These are phyloP conservation scores for Aplodontia rufa DNA, from an alignment of 2,113 vertebrate species.

Conservation along the genomic window DNA sequence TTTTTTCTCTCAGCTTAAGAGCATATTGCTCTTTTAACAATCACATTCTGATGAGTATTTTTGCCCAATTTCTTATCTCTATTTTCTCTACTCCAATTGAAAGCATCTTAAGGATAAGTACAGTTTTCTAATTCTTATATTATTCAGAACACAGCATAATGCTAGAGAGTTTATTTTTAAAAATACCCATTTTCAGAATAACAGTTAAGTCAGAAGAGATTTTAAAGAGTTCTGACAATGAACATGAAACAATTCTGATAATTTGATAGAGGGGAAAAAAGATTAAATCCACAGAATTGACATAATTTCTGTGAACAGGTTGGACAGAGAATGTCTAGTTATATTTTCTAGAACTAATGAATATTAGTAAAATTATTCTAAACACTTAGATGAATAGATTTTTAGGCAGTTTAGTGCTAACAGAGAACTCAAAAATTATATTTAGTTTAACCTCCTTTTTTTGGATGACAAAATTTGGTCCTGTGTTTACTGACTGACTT, in stretches of 20 bases:
- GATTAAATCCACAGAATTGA: slow-evolving; percentile 19
- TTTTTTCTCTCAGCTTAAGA: not conserved
- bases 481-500: not conserved
- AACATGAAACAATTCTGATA: slow-evolving; percentile 11
- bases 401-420: not conserved
- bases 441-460: not conserved
- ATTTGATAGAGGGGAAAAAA: not conserved
- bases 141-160: not conserved
- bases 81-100: not conserved
- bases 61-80: not conserved
- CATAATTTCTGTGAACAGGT: not conserved
- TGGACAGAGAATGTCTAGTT: slow-evolving; percentile 31
- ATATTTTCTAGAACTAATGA: slow-evolving; percentile 1
- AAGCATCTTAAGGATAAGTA: not conserved
- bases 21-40: not conserved
- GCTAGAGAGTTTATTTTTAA: not conserved
- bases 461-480: not conserved
- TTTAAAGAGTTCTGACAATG: not conserved
- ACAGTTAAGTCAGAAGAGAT: not conserved
- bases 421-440: slow-evolving; percentile 19
- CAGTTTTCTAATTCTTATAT: not conserved
- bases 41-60: slow-evolving; percentile 15
- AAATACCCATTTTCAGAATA: not conserved
- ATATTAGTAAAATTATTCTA: not conserved
- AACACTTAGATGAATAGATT: not conserved